These are phyloP conservation scores for Clunio marinus DNA, from an alignment of 2,888 invertebrate species.

Conservation along the genomic window DNA sequence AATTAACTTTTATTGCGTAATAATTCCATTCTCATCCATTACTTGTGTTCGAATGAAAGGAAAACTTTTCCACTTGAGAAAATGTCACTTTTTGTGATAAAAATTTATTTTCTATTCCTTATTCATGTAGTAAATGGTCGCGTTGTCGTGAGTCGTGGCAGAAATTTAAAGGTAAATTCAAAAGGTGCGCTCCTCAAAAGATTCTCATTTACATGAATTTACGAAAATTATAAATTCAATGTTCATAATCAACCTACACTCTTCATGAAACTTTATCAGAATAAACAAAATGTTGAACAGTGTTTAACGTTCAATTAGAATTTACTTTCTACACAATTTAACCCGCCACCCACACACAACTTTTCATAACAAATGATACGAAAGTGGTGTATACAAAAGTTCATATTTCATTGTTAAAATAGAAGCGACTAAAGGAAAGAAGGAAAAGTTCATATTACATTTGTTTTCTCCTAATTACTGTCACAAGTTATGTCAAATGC, in stretches of 20 bases:
- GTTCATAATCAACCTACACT: constrained; percentile 4
- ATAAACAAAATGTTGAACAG: not conserved
- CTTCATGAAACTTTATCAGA: not conserved
- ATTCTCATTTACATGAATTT: constrained; percentile 15
- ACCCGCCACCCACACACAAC: too few species aligned
- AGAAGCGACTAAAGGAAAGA: not conserved
- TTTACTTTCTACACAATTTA: not conserved
- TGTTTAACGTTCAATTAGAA: constrained; percentile 23
- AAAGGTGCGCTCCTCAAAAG: constrained; percentile 14
- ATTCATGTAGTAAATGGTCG: too few species aligned
- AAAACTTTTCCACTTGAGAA: constrained; percentile 10
- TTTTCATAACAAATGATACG: constrained; percentile 12
- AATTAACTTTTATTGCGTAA: constrained; percentile 37
- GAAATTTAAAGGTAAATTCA: too few species aligned
- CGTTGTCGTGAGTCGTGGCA: too few species aligned
- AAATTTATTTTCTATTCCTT: too few species aligned
- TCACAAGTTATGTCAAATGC: constrained; percentile 18
- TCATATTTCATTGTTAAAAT: not conserved
- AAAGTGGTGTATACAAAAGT: constrained; percentile 7
- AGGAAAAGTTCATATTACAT: constrained; percentile 7
- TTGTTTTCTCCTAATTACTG: constrained; percentile 25
- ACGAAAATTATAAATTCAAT: constrained; percentile 8
- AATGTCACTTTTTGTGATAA: not conserved
- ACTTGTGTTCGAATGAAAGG: not conserved
- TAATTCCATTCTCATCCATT: constrained; percentile 22